Evolutionary conservation across 2,797 vertebrate species (phyloP), one percentile per base, ranked within the genome.

Genomic region (Martes flavigula): DNA sequence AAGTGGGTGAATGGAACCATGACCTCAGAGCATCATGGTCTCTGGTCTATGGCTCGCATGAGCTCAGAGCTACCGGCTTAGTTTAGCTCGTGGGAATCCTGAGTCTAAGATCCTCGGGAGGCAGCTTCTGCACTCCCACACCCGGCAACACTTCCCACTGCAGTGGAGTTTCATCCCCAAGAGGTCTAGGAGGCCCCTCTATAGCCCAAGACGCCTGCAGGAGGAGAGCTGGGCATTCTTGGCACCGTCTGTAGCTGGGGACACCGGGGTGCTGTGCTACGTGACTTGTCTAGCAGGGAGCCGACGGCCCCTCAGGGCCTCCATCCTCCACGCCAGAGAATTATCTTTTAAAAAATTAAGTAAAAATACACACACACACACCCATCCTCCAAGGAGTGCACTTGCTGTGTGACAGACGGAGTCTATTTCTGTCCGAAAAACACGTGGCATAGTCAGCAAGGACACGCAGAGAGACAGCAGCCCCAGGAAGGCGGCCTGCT

Each of bases 401-500:
- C 93, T 97, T 88, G 86, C 90, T 21, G 51, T 94, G 81, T 92
- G 97, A 93, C 96, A 96, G 97, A 97, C 93, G n/a, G 93, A 66
- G 92, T 89, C 97, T 97, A 95, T 97, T 98, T 98, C 96, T 94
- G 95, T 56, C 56, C 84, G 13, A 60, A 83, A 93, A 96, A 90
- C 88, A 78, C 40, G 18, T 6, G 43, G 91, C 8, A 0, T 3
- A 72, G 70, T 94, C 97, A 95, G 90, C 93, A 35, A 93, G 96
- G 60, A 77, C 40, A 30, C 0, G 35, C 92, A 2, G 2, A 21
- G 68, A 46, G 9, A 82, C 84, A 48, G 81, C 93, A 2, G 40
- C 15, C 7, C 78, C 2, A 17, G 30, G 77, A 77, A 90, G 91
- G 81, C 12, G 7, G 70, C 78, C 77, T 2, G 68, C 56, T 75